These are phyloP conservation scores for Poeciliopsis presidionis DNA, from an alignment of 2,797 vertebrate species.

Conservation along the genomic window DNA sequence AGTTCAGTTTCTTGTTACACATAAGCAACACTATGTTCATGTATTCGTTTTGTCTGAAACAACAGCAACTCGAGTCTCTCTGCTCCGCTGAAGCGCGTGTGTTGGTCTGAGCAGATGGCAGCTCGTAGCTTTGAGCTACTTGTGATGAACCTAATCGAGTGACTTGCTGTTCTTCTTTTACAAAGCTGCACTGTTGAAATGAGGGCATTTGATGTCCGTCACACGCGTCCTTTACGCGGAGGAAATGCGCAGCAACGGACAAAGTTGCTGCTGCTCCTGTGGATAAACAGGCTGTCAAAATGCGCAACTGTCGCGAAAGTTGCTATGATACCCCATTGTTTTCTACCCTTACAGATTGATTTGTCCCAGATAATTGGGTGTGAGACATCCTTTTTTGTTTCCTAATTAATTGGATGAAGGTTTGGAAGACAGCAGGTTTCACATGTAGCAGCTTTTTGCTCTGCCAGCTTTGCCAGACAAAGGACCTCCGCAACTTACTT, in stretches of 20 bases:
- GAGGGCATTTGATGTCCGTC: slow-evolving; percentile 55
- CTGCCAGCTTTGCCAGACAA: neutral
- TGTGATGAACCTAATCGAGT: slow-evolving; percentile 9
- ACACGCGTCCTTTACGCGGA: slow-evolving; percentile 58
- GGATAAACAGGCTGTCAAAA: slow-evolving; percentile 38
- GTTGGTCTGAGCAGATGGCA: slow-evolving; percentile 12
- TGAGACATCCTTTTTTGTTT: neutral
- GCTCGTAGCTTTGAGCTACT: neutral
- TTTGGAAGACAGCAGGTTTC: neutral
- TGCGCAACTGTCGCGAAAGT: slow-evolving; percentile 50
- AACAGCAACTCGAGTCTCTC: neutral
- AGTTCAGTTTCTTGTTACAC: slow-evolving; percentile 9
- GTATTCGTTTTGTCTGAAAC: neutral
- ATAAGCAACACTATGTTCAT: neutral
- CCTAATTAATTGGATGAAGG: neutral
- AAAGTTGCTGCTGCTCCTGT: slow-evolving; percentile 38
- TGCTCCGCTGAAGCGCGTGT: neutral
- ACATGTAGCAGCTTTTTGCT: slow-evolving; percentile 1
- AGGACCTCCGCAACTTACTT: slow-evolving; percentile 16
- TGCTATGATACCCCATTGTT: slow-evolving; percentile 6
- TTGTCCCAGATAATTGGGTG: neutral
- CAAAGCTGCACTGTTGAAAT: slow-evolving; percentile 73
- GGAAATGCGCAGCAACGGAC: slow-evolving; percentile 28
- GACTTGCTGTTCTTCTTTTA: slow-evolving; percentile 42
- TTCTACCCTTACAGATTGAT: neutral